Evolutionary conservation across 23 tunicate species (phyloP).

Genomic region (Phallusia fumigata): DNA sequence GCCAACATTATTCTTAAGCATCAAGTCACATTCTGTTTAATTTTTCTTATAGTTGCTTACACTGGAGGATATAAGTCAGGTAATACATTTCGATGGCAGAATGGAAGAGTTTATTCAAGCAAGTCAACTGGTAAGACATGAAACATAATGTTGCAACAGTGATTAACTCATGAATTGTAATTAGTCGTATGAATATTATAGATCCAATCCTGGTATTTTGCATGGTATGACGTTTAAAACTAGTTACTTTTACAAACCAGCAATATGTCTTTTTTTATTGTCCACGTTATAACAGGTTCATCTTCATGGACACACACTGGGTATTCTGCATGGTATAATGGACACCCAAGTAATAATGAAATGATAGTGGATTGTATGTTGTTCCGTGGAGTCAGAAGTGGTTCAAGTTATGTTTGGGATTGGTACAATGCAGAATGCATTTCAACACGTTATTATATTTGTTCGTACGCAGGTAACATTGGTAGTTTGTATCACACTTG

Average conservation of each 20-base stretch:
- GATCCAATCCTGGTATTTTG: too few species aligned
- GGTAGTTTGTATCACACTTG: too few species aligned
- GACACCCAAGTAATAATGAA: not conserved
- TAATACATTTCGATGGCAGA: not conserved
- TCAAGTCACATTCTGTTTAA: too few species aligned
- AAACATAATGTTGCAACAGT: too few species aligned
- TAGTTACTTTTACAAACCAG: too few species aligned
- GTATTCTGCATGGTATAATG: not conserved
- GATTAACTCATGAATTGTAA: too few species aligned
- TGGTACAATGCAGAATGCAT: not conserved
- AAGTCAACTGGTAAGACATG: too few species aligned
- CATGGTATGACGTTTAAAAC: too few species aligned
- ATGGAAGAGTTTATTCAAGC: not conserved
- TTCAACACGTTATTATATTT: not conserved
- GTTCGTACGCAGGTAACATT: not conserved
- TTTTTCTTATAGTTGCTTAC: not conserved
- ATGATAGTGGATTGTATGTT: conserved; percentile 5
- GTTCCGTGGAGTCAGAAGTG: not conserved
- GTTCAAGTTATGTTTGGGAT: not conserved
- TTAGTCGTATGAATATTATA: too few species aligned
- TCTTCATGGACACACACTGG: not conserved
- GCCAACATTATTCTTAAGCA: too few species aligned
- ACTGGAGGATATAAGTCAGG: not conserved
- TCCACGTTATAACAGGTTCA: too few species aligned
- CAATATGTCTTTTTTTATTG: too few species aligned